Evolutionary conservation across 1,140 invertebrate species (phyloP), one percentile per base, ranked within the genome.

Genomic region (Eueides isabella): DNA sequence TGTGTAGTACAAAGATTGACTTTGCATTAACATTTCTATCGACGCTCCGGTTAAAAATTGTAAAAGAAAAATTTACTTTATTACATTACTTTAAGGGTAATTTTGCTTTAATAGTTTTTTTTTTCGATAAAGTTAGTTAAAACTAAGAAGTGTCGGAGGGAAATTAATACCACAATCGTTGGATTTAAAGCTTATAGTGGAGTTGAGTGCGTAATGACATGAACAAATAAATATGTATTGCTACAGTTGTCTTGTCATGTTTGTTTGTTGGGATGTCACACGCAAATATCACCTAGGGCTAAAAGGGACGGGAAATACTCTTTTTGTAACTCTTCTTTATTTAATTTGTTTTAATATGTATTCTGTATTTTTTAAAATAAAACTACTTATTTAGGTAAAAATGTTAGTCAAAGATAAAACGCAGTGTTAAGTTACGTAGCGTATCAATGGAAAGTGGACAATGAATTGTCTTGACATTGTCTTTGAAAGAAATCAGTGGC

Each of bases 141-240:
- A 88, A 90, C 70, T 86, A 86, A 91, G 89, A 90, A 91, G 91
- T 90, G 91, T 91, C 79, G 81, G 88, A 92, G 89, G 83, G 89
- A 91, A 92, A 92, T 91, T 87, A 92, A 92, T 92, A 91, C 91
- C 91, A 85, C 91, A 92, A 92, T 92, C 85, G 81, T 83, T 83
- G 88, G 89, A 91, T 92, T 92, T 92, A 89, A 90, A 78, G 91
- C 87, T 91, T 91, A 91, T 73, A 86, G 88, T 87, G 77, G 82
- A 88, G 84, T 88, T 84, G 87, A 90, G 88, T 88, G 83, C 77
- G 79, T 85, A 89, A 90, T 92, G 80, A 83, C 76, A 81, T 81
- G 76, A 82, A 80, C 82, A 90, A 89, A 89, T 88, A 89, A 89
- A 89, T 86, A 90, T 83, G 82, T 80, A 84, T 82, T 83, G 81